A percentile compares a stretch with the other conserved stretches of the same genome.
These are phyloP conservation scores for Mesochorus sp. DNA, from an alignment of 2,888 invertebrate genomes.

Conservation along the genomic window DNA sequence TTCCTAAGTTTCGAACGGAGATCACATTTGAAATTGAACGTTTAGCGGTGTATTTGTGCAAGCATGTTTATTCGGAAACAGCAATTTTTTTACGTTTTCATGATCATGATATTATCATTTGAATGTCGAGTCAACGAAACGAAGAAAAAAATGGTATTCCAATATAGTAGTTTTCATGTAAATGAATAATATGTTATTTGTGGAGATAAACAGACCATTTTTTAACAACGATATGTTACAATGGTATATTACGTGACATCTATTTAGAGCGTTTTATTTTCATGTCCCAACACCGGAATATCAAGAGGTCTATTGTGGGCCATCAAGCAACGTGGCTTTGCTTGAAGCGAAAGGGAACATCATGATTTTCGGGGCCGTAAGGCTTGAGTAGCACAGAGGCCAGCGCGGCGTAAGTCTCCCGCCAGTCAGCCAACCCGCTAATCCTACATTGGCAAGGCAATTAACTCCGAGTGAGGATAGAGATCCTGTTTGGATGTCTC, in stretches of 20 bases:
- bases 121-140: no score
- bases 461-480: constrained; percentile 73
- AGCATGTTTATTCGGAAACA: no score
- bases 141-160: no score
- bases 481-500: constrained; percentile 68
- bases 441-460: constrained; percentile 77
- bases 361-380: constrained; percentile 55
- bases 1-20: neutral
- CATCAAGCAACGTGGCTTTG: constrained; percentile 5
- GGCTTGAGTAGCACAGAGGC: constrained; percentile 56
- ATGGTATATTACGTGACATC: no score
- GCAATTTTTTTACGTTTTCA: no score
- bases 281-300: neutral
- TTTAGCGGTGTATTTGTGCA: no score
- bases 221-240: no score
- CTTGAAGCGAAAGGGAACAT: constrained; percentile 48
- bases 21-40: no score
- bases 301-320: constrained; percentile 14
- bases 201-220: no score
- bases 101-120: no score
- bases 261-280: neutral
- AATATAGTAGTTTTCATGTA: no score
- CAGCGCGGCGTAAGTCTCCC: constrained; percentile 56
- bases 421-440: constrained; percentile 67
- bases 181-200: no score